Evolutionary conservation across 2,797 vertebrate species (phyloP), one percentile per base, ranked within the genome.

Genomic region (Sebastes iracundus): DNA sequence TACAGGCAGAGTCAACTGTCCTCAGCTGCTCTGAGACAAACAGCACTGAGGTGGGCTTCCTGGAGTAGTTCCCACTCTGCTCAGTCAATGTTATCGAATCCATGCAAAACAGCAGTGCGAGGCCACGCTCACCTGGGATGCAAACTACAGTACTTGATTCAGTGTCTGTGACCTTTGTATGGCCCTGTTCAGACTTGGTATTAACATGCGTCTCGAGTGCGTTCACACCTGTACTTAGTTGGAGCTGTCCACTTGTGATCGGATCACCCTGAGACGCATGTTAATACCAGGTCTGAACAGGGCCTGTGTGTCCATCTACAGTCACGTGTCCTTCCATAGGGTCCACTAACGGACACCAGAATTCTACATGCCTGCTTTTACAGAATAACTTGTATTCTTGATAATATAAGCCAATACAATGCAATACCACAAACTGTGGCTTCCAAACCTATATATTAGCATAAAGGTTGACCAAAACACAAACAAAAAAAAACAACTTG

Each of bases 1-100:
- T 71, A 75, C 52, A 77, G 76, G 33, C 75, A 70, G 73, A 75
- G 76, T 80, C 81, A 88, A 81, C 82, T 76, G 85, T 81, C 52
- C 46, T 81, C 64, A 46, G 52, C 76, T 70, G 55, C 58, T 27
- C 53, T 0, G 42, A 33, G 59, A 49, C 46, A 65, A 66, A 62
- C 35, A 65, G 46, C 12, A 49, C 52, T 20, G 30, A 73, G 73
- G 42, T 70, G 74, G 64, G 69, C 75, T 89, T 87, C 69, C 82
- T 82, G 77, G 64, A 80, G 23, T 1, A 66, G 55, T 63, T 81
- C 85, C 53, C 35, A 74, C 11, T 60, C 64, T 52, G 30, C 38
- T 38, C 35, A 18, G 6, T 46, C 42, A 52, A 79, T 84, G 75
- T 81, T 81, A 89, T 87, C 76, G 28, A 53, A 25, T 23, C 25